These are phyloP conservation scores for Beaufortia kweichowensis DNA, from an alignment of 2,113 vertebrate genomes.

Conservation along the genomic window DNA sequence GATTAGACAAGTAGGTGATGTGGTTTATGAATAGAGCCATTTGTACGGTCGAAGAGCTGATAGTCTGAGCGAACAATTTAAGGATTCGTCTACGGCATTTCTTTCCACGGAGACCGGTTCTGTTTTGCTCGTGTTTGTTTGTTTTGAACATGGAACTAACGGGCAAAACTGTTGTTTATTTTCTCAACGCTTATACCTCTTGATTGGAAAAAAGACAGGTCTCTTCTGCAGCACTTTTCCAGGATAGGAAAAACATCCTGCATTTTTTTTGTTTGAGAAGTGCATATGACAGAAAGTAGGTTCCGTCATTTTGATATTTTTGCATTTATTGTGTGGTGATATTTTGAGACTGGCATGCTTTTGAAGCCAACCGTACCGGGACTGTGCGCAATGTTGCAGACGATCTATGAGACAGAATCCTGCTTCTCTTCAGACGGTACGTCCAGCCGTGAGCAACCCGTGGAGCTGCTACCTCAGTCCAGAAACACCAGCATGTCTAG, in stretches of 20 bases:
- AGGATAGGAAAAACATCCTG: background rate
- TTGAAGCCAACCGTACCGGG: slow-evolving; percentile 77
- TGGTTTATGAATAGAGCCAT: slow-evolving; percentile 10
- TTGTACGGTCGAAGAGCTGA: background rate
- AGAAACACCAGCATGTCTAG: slow-evolving; percentile 71
- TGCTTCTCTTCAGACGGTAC: slow-evolving; percentile 81
- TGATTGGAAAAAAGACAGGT: background rate
- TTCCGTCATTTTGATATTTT: slow-evolving; percentile 19
- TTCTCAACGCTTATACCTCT: background rate
- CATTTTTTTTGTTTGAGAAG: background rate
- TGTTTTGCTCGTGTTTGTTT: background rate
- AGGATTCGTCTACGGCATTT: slow-evolving; percentile 24
- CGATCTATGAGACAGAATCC: slow-evolving; percentile 83
- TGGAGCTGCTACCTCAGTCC: slow-evolving; percentile 74
- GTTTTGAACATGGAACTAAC: slow-evolving; percentile 26
- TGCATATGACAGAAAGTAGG: background rate
- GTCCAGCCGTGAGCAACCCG: slow-evolving; percentile 73
- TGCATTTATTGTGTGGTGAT: background rate
- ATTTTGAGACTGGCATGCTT: slow-evolving; percentile 73
- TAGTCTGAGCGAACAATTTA: background rate
- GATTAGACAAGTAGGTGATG: slow-evolving; percentile 17
- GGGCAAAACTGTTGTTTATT: background rate
- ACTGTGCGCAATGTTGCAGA: slow-evolving; percentile 81
- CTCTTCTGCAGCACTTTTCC: background rate
- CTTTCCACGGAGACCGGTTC: background rate